A percentile compares a stretch with the other conserved stretches of the same genome.
Conservation (phyloP, 92 coral and sea anemone species). For the Bergia sp. region DNA sequence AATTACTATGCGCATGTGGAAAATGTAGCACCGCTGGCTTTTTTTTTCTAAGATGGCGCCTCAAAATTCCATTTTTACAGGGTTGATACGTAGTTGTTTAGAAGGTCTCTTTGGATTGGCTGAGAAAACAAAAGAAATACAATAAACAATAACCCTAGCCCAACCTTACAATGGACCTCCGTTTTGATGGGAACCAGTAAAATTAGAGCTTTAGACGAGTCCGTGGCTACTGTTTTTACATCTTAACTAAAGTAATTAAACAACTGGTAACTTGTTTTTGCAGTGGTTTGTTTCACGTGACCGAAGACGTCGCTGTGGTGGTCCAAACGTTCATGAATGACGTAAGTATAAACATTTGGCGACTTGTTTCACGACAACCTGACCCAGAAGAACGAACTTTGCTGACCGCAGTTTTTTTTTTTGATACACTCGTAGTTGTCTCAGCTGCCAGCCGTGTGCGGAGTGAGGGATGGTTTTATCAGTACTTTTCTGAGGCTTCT, state of each 20-base stretch:
- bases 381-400: not conserved
- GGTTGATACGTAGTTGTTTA: too few species aligned
- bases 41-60: too few species aligned
- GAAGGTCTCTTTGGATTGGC: too few species aligned
- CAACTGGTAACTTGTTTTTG: not conserved
- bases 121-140: too few species aligned
- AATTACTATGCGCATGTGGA: not conserved
- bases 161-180: too few species aligned
- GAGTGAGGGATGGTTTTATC: slow-evolving; percentile 82
- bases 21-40: too few species aligned
- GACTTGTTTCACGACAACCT: not conserved
- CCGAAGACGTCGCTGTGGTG: slow-evolving; percentile 69
- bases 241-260: too few species aligned
- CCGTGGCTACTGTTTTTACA: too few species aligned
- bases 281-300: slow-evolving; percentile 71
- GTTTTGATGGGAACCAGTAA: too few species aligned
- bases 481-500: slow-evolving; percentile 80
- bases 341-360: slow-evolving; percentile 51
- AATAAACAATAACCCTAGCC: too few species aligned
- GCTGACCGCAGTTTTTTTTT: not conserved
- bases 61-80: too few species aligned
- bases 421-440: slow-evolving; percentile 63
- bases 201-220: too few species aligned
- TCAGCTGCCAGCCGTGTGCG: slow-evolving; percentile 82
- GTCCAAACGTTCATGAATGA: slow-evolving; percentile 84